Conservation (phyloP, 2,113 vertebrate species). For the Ciconia stormi region DNA sequence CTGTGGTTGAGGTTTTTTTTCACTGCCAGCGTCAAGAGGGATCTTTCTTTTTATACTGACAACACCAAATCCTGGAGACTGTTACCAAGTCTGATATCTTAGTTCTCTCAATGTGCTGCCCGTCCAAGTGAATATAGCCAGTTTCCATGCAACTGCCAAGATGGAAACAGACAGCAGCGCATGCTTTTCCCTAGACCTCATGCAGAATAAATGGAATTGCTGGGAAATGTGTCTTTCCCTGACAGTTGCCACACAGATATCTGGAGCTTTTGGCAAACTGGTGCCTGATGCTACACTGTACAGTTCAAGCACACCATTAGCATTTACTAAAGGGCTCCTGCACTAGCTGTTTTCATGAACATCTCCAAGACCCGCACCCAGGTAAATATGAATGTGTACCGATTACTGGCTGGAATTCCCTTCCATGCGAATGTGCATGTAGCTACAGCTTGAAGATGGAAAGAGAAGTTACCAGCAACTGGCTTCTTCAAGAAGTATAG, state of each 20-base stretch:
- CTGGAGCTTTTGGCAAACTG: background rate
- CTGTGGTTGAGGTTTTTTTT: background rate
- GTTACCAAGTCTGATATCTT: background rate
- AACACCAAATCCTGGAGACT: background rate
- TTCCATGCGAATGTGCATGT: background rate
- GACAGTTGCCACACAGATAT: background rate
- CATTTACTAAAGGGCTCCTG: background rate
- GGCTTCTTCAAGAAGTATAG: background rate
- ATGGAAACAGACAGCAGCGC: background rate
- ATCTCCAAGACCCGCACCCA: background rate
- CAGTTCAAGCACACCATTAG: background rate
- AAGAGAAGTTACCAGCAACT: background rate
- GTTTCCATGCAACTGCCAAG: background rate
- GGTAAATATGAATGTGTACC: accelerated
- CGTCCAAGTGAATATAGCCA: background rate
- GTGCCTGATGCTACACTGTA: background rate
- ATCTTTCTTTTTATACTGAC: background rate
- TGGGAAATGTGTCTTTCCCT: background rate
- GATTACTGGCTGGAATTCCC: background rate
- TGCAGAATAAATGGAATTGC: background rate
- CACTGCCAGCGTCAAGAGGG: background rate
- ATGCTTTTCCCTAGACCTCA: background rate
- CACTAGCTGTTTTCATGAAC: background rate
- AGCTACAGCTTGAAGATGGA: background rate
- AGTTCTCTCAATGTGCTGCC: background rate